Evolutionary conservation across 2,797 vertebrate genomes (phyloP).

Genomic region (Micrastur ruficollis): DNA sequence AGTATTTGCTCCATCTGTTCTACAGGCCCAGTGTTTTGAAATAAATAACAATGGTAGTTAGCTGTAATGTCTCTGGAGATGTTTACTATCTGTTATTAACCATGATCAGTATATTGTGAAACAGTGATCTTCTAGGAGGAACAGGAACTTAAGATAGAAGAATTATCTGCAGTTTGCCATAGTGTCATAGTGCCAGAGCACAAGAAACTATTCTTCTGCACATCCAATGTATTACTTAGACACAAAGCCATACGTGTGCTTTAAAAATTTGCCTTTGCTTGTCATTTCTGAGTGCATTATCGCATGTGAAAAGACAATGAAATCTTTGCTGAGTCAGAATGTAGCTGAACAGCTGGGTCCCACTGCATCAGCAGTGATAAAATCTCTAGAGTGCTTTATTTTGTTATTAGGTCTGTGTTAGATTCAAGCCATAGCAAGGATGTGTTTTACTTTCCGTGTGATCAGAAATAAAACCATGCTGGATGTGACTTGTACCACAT

Average conservation of each 20-base stretch:
- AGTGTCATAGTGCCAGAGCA: neutral
- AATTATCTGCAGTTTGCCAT: neutral
- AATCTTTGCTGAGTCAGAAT: constrained; percentile 3
- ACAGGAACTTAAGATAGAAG: neutral
- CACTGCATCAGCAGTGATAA: neutral
- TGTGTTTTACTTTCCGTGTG: neutral
- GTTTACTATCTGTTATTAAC: neutral
- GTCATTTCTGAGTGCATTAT: neutral
- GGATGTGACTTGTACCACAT: neutral
- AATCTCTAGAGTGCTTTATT: neutral
- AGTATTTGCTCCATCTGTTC: neutral
- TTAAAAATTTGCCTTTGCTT: constrained; percentile 11
- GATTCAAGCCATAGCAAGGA: neutral
- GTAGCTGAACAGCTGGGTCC: constrained; percentile 36
- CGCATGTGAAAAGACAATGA: neutral
- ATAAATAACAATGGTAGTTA: neutral
- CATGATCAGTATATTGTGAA: neutral
- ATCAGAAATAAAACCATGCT: neutral
- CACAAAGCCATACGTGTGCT: neutral
- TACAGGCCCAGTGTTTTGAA: neutral
- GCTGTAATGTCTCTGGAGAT: neutral
- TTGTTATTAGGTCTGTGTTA: neutral
- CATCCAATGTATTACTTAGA: neutral
- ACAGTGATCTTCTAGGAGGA: neutral
- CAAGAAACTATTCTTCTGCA: neutral